Conservation (phyloP, 2,113 vertebrate genomes). For the Tetraodon nigroviridis region DNA sequence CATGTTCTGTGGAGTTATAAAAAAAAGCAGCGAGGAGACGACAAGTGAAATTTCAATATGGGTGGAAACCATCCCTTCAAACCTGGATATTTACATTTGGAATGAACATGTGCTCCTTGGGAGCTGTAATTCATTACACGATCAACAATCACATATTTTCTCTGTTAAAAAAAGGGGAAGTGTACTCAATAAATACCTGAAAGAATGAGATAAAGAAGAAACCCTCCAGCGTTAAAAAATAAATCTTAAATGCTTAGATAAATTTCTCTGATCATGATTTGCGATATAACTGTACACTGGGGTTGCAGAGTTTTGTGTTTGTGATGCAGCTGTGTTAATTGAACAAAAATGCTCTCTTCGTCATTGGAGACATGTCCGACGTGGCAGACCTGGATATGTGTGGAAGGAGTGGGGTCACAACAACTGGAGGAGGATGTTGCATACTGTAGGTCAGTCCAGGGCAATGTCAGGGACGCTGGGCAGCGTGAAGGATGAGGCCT, state of each 20-base stretch:
- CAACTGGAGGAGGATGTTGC: too few species aligned
- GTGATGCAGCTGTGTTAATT: constrained; percentile 22
- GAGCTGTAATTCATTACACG: constrained; percentile 19
- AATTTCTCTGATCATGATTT: too few species aligned
- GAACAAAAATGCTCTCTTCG: constrained; percentile 10
- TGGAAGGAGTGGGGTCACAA: too few species aligned
- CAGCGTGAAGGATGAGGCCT: constrained; percentile 46
- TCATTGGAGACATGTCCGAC: neutral
- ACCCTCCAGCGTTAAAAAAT: neutral
- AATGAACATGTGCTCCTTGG: constrained; percentile 17
- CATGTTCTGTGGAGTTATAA: too few species aligned
- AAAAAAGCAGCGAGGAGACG: too few species aligned
- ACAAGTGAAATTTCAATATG: neutral
- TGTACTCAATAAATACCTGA: neutral
- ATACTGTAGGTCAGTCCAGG: constrained; percentile 61
- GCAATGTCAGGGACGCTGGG: constrained; percentile 54
- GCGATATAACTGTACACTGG: constrained; percentile 9
- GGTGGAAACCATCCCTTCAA: neutral
- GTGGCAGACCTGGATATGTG: too few species aligned
- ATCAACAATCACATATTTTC: neutral
- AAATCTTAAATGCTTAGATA: neutral
- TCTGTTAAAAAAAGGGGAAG: neutral
- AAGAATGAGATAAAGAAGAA: too few species aligned
- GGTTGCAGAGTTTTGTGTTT: neutral
- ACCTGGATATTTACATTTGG: neutral